Conservation (phyloP, 2,888 invertebrate species). For the Hesperia comma region DNA sequence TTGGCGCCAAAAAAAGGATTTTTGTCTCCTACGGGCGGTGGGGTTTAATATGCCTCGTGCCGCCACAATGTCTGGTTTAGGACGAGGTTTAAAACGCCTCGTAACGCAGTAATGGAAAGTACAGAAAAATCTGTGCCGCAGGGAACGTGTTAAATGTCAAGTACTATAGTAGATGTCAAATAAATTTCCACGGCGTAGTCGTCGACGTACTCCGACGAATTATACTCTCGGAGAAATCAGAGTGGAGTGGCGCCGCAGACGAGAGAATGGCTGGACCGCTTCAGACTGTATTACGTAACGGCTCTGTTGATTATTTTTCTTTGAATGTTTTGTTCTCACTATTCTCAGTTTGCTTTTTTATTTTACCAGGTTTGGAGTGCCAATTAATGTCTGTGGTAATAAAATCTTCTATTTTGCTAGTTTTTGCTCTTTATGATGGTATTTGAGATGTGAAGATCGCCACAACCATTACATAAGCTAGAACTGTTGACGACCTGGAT, state of each 20-base stretch:
- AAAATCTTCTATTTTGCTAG: background rate
- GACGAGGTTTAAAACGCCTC: too few relatives aligned
- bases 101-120: too few relatives aligned
- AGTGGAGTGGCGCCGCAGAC: background rate
- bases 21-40: too few relatives aligned
- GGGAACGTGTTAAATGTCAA: too few relatives aligned
- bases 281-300: background rate
- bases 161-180: background rate
- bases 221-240: background rate
- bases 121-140: too few relatives aligned
- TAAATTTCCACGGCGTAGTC: background rate
- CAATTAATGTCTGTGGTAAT: background rate
- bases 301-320: background rate
- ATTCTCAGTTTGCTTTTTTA: background rate
- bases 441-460: background rate
- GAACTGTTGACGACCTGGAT: too few relatives aligned
- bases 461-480: background rate
- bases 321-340: background rate
- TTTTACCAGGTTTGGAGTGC: constrained; percentile 6
- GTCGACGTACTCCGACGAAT: background rate
- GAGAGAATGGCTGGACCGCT: background rate
- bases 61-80: too few relatives aligned
- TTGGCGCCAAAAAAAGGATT: too few relatives aligned
- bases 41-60: too few relatives aligned
- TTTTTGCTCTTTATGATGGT: background rate